Percentiles rank a stretch among this genome's conserved stretches.
Conservation (phyloP, 2,888 invertebrate species). For the Clusia tigrina region DNA sequence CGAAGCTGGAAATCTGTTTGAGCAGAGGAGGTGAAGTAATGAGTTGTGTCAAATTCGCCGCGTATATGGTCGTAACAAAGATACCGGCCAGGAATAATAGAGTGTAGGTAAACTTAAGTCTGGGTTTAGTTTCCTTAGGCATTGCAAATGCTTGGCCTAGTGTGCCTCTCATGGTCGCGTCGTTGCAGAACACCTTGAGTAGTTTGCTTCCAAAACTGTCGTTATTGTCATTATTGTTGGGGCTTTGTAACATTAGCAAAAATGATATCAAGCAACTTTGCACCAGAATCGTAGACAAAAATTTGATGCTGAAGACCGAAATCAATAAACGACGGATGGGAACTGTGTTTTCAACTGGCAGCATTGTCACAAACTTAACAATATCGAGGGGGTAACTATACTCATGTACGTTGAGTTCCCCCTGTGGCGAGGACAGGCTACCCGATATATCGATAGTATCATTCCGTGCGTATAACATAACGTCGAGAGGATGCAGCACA, state of each 20-base stretch:
- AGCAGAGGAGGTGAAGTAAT: conserved; percentile 40
- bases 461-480: conserved; percentile 22
- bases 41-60: conserved; percentile 42
- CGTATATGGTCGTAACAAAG: conserved; percentile 41
- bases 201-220: too few relatives aligned
- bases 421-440: conserved; percentile 18
- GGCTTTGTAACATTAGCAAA: conserved; percentile 16
- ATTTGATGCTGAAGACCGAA: conserved; percentile 19
- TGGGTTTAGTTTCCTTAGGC: conserved; percentile 20
- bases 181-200: conserved; percentile 32
- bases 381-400: conserved; percentile 38
- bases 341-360: conserved; percentile 41
- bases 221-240: too few relatives aligned
- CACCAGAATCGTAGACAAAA: conserved; percentile 13
- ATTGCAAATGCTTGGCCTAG: conserved; percentile 44
- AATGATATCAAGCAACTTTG: conserved; percentile 30
- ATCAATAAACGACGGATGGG: conserved; percentile 27
- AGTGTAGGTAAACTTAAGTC: conserved; percentile 30
- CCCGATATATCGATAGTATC: conserved; percentile 36
- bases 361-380: conserved; percentile 40
- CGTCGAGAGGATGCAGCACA: background rate
- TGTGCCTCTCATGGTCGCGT: conserved; percentile 42
- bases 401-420: conserved; percentile 13
- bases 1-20: conserved; percentile 33
- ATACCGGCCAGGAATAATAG: conserved; percentile 39